phyloP scores from a whole-genome alignment of 2,888 invertebrate species.

The Lasius fuliginosus region DNA sequence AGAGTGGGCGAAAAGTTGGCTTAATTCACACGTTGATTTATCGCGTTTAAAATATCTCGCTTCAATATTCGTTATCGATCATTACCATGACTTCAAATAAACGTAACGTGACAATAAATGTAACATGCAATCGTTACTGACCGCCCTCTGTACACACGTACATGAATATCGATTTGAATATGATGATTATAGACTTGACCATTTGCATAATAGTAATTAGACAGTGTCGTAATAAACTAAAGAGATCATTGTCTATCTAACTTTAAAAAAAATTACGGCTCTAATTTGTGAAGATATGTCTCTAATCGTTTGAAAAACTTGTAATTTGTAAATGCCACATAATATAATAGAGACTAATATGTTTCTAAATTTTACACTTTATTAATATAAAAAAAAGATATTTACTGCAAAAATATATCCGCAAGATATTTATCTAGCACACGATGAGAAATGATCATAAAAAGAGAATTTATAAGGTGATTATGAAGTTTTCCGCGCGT shows the following conservation, averaged over 20 bases:
- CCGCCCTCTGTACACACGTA: not conserved
- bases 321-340: not conserved
- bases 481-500: slow-evolving; percentile 29
- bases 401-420: slow-evolving; percentile 9
- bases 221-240: not conserved
- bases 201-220: slow-evolving; percentile 2
- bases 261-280: not conserved
- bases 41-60: slow-evolving; percentile 63
- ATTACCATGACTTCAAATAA: slow-evolving; percentile 61
- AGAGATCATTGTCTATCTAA: not conserved
- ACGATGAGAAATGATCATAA: slow-evolving; percentile 8
- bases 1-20: slow-evolving; percentile 14
- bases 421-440: slow-evolving; percentile 29
- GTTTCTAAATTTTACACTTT: not conserved
- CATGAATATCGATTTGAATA: slow-evolving; percentile 17
- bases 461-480: slow-evolving; percentile 40
- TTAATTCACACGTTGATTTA: slow-evolving; percentile 51
- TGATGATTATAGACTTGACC: slow-evolving; percentile 16
- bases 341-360: not conserved
- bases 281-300: not conserved
- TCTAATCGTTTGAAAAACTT: not conserved
- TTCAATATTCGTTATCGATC: slow-evolving; percentile 70
- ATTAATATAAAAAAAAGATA: slow-evolving; percentile 11
- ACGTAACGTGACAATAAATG: not conserved
- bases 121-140: slow-evolving; percentile 27